A percentile compares a stretch with the other conserved stretches of the same genome.
Conservation (phyloP, 2,888 invertebrate species). For the Tenodera sinensis region DNA sequence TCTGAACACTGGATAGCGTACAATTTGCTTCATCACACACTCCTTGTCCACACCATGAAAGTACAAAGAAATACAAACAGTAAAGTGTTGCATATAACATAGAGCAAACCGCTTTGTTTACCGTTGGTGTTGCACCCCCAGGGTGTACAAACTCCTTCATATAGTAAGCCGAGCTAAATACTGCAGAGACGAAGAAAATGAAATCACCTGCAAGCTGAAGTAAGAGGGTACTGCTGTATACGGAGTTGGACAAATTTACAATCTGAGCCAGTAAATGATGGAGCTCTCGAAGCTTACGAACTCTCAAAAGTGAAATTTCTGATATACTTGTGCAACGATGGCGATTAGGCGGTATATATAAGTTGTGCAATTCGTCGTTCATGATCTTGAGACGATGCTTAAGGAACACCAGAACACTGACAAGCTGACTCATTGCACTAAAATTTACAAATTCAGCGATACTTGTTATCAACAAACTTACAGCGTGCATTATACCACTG, state of each 20-base stretch:
- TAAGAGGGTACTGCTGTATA: neutral
- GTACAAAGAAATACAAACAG: neutral
- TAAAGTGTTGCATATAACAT: neutral
- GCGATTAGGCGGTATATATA: neutral
- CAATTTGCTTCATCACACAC: neutral
- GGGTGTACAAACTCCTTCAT: neutral
- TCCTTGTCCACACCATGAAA: neutral
- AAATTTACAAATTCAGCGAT: neutral
- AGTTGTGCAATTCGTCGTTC: neutral
- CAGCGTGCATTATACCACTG: neutral
- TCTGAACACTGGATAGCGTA: neutral
- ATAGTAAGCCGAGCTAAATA: neutral
- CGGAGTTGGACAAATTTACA: neutral
- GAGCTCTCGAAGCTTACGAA: neutral
- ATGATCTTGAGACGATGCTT: neutral
- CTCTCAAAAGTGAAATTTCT: no score
- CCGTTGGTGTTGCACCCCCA: neutral
- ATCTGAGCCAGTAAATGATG: neutral
- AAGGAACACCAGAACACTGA: neutral
- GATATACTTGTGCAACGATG: no score
- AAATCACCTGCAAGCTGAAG: neutral
- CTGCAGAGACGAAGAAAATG: neutral
- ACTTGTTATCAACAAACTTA: neutral
- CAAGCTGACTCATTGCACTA: neutral
- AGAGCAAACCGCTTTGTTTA: neutral